A percentile compares a stretch with the other conserved stretches of the same genome.
phyloP scores from a whole-genome alignment of 2,797 vertebrate species.

The Rhyacichthys aspro region DNA sequence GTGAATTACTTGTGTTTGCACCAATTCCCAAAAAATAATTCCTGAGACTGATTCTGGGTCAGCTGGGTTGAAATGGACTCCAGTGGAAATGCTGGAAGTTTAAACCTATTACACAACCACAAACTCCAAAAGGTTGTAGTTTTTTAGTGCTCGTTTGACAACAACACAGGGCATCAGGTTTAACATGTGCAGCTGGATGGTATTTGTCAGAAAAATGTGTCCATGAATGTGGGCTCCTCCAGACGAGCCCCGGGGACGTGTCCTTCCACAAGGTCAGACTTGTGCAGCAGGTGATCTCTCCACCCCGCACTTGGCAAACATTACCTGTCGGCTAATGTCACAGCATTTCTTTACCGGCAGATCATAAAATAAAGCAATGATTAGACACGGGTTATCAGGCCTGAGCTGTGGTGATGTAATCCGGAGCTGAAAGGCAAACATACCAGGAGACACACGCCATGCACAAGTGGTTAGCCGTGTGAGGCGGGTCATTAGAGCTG shows the following conservation, averaged over 20 bases:
- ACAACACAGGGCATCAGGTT: too few relatives aligned
- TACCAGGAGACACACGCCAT: slow-evolving; percentile 18
- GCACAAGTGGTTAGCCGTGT: slow-evolving; percentile 5
- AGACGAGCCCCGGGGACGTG: not conserved
- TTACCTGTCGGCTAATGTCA: slow-evolving; percentile 49
- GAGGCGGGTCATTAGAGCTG: slow-evolving; percentile 22
- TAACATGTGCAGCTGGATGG: not conserved
- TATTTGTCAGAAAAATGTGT: not conserved
- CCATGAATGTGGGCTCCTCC: slow-evolving; percentile 3
- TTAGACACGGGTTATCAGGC: slow-evolving; percentile 64
- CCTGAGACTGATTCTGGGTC: too few relatives aligned
- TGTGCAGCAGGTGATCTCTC: slow-evolving; percentile 23
- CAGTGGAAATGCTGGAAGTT: too few relatives aligned
- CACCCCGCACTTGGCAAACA: slow-evolving; percentile 54
- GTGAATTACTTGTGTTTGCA: too few relatives aligned
- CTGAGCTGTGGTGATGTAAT: slow-evolving; percentile 63
- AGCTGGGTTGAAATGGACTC: too few relatives aligned
- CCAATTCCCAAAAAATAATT: too few relatives aligned
- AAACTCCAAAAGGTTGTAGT: not conserved
- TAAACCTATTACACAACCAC: too few relatives aligned
- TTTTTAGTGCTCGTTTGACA: not conserved
- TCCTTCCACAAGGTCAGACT: slow-evolving; percentile 31
- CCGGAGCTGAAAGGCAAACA: slow-evolving; percentile 62
- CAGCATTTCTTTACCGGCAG: slow-evolving; percentile 42
- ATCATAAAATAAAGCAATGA: slow-evolving; percentile 64